These are phyloP conservation scores for Drosophila dunni DNA, from an alignment of 1,140 invertebrate species.

Conservation along the genomic window DNA sequence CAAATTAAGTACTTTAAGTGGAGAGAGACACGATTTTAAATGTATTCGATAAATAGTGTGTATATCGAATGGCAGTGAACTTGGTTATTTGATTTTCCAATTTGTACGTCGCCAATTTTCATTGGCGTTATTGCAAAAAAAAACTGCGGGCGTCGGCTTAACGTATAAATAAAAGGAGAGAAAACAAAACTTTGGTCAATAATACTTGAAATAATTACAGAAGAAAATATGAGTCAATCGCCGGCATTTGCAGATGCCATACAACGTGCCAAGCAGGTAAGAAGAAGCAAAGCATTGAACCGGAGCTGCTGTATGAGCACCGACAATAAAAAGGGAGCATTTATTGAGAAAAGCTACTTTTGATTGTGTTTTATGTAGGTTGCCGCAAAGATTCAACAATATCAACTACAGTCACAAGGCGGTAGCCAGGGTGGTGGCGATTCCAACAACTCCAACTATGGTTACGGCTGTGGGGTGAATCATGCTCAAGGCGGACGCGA, in stretches of 20 bases:
- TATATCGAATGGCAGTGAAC: slow-evolving; percentile 27
- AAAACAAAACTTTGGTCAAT: not conserved
- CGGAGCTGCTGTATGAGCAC: not conserved
- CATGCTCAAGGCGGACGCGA: slow-evolving; percentile 83
- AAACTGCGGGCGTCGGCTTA: slow-evolving; percentile 17
- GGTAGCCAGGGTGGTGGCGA: slow-evolving; percentile 66
- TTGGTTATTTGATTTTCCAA: slow-evolving; percentile 50
- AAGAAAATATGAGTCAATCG: slow-evolving; percentile 90
- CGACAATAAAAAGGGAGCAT: not conserved
- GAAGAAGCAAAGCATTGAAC: slow-evolving; percentile 37
- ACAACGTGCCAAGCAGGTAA: slow-evolving; percentile 94
- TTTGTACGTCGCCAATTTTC: slow-evolving; percentile 39
- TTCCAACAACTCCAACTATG: slow-evolving; percentile 80
- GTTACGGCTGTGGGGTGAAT: slow-evolving; percentile 83
- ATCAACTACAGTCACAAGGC: slow-evolving; percentile 51
- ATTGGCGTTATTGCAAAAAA: slow-evolving; percentile 20
- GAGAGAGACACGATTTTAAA: no score
- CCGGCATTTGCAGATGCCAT: slow-evolving; percentile 93
- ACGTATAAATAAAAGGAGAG: slow-evolving; percentile 10
- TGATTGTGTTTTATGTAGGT: slow-evolving; percentile 75
- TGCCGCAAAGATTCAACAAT: slow-evolving; percentile 83
- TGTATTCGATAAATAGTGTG: not conserved
- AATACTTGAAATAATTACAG: slow-evolving; percentile 69
- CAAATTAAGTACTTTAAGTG: no score
- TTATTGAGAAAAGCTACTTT: slow-evolving; percentile 11